phyloP scores from a whole-genome alignment of 2,797 vertebrate species.

The Sylvia borin region DNA sequence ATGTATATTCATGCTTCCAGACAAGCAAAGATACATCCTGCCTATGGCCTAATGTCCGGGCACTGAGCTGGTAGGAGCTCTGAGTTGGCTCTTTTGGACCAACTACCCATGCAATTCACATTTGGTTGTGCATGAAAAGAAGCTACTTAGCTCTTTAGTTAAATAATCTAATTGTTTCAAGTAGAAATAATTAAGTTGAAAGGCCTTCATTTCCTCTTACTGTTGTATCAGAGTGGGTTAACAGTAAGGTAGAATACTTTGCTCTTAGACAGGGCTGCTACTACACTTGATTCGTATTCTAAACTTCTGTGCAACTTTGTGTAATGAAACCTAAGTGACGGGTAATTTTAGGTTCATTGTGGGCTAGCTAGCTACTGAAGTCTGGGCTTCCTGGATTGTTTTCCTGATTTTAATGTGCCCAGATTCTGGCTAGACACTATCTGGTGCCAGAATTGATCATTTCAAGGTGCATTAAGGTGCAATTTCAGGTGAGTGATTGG shows the following conservation, averaged over 20 bases:
- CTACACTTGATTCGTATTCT: background rate
- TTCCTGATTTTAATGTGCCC: background rate
- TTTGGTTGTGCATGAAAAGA: background rate
- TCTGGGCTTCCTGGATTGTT: background rate
- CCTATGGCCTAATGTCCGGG: background rate
- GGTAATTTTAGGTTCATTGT: background rate
- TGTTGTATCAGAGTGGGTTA: background rate
- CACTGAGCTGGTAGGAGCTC: background rate
- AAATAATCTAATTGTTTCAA: background rate
- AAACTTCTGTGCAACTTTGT: background rate
- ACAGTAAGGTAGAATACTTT: background rate
- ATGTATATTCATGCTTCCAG: background rate
- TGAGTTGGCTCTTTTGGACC: background rate
- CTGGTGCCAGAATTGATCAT: background rate
- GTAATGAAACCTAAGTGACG: background rate
- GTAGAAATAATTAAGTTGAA: background rate
- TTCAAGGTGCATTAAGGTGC: background rate
- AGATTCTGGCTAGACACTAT: background rate
- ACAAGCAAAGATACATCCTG: background rate
- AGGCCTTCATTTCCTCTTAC: background rate
- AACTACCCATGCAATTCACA: background rate
- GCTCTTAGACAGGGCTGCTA: background rate
- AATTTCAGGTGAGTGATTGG: background rate
- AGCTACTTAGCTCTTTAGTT: background rate
- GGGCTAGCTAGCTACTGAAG: background rate